Evolutionary conservation across 2,113 vertebrate genomes (phyloP), one percentile per base, ranked within the genome.

Genomic region (Melospiza georgiana): DNA sequence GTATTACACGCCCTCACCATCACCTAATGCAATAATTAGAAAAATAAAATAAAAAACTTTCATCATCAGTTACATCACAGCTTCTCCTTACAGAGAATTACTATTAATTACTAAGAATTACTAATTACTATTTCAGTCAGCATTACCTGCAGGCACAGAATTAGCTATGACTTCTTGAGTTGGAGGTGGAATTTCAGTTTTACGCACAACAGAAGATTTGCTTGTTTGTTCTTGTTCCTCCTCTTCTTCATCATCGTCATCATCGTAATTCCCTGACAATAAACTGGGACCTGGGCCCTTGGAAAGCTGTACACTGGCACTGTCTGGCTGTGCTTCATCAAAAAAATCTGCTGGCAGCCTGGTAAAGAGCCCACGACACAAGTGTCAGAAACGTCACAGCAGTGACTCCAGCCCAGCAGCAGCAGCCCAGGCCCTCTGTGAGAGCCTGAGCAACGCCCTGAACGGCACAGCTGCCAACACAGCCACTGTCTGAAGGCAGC

Each of bases 211-310:
- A 5, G 76, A 72, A 14, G 63, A 79, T 67, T 89, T 84, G 51
- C 66, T 88, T 54, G 75, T n/a, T 10, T 71, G 81, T 57, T 89
- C 89, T 90, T 69, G 86, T 51, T 96, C 90, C 4, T 95, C 93
- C 4, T 96, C 95, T 22, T 95, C 96, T 1, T 97, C 97, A 0
- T 97, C 98, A 2, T 98, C 98, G 2, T 98, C 87, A 0, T 98
- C 98, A 2, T 98, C 98, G 8, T 99, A 99, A 84, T 98, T 92
- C 78, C 97, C 98, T 48, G 97, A 96, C 77, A 99, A 87, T 31
- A 99, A 96, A 72, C 93, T 97, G 57, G 98, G 94, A 31, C 96
- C 97, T 30, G 97, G 72, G 72, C 93, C 39, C 65, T 97, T 98
- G 74, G 74, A 62, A 63, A 92, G 35, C 15, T 67, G 43, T 22